Base-by-base conservation (phyloP, 2,113 vertebrate genomes). In the Psittacula cyanocephala region DNA sequence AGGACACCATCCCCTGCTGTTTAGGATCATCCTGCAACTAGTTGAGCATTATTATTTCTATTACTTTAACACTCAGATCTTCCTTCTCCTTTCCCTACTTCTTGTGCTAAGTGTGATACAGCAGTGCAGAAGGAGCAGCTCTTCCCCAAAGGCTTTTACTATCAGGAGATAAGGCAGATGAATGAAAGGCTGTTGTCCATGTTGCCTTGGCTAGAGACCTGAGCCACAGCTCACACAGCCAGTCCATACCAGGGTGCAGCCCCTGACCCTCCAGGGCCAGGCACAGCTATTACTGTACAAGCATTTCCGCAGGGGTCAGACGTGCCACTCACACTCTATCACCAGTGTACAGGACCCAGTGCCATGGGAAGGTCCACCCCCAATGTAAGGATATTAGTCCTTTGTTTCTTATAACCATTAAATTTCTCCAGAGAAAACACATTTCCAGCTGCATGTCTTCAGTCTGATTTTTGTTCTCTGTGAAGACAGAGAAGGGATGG, bases 361-460 rank as follows among this genome's bases (percentile, higher is more conserved):
- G 1, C 11, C 18, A 13, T 8, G 10, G 8, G 11, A 20, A 46
- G 3, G 3, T 50, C 37, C 17, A 29, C 11, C 31, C 2, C 0
- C 20, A n/a, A 17, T 25, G 15, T 14, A 63, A 82, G 25, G 28
- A 70, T 13, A 31, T 72, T 3, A 13, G 3, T 15, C 22, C 6
- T 60, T 87, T 50, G 22, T 37, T 95, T 81, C 28, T 41, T 50
- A 10, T 27, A 22, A 12, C 39, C 20, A 7, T 37, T 37, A 24
- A 41, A 7, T 71, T 87, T 79, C 28, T 76, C n/a, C 63, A 59
- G n/a, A 70, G 50, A 78, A 84, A 86, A 76, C 3, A 2, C 6
- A 52, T 64, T 78, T 78, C 13, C 49, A 88, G 37, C 22, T 84
- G 18, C 1, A 0, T 17, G 20, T 44, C 81, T 74, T 74, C 7